Evolutionary conservation across 2,888 invertebrate species (phyloP), one percentile per base, ranked within the genome.

Genomic region (Desoria tigrina): DNA sequence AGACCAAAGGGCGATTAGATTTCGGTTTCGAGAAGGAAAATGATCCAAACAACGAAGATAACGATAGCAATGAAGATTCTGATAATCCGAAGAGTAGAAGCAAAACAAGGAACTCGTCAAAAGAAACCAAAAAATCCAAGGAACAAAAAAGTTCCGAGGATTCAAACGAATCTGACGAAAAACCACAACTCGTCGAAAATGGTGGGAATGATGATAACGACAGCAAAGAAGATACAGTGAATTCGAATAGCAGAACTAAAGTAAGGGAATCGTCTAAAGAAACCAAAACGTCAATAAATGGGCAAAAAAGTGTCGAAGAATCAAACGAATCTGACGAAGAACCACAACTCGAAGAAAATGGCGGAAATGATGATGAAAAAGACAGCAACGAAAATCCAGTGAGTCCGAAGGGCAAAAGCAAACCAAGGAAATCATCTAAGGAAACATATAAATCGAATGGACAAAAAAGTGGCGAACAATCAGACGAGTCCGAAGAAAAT

Each of bases 21-120:
- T n/a, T n/a, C n/a, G n/a, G n/a, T n/a, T n/a, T n/a, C n/a, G n/a
- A n/a, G n/a, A n/a, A n/a, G n/a, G 26, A 21, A 26, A 24, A 23
- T 26, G 18, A 24, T 7, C 21, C 26, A 51, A 24, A 59, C 60
- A 56, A 54, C 2, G 53, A 55, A 11, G 54, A 56, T 14, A 55
- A 61, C 23, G 55, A 32, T 2, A 39, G 16, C n/a, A 55, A 60
- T 6, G 50, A 65, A 11, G 61, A 60, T 32, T 58, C 59, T 23
- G 45, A 32, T n/a, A n/a, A n/a, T n/a, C n/a, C n/a, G n/a, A n/a
- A n/a, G n/a, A n/a, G n/a, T n/a, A n/a, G n/a, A n/a, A n/a, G n/a
- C n/a, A 16, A 21, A 49, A 7, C 49, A 9, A 21, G 49, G 21
- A 16, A 21, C 9, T 16, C 18, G 21, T 7, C 49, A 11, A 16